Evolutionary conservation across 2,113 vertebrate species (phyloP).

Genomic region (Scortum barcoo): DNA sequence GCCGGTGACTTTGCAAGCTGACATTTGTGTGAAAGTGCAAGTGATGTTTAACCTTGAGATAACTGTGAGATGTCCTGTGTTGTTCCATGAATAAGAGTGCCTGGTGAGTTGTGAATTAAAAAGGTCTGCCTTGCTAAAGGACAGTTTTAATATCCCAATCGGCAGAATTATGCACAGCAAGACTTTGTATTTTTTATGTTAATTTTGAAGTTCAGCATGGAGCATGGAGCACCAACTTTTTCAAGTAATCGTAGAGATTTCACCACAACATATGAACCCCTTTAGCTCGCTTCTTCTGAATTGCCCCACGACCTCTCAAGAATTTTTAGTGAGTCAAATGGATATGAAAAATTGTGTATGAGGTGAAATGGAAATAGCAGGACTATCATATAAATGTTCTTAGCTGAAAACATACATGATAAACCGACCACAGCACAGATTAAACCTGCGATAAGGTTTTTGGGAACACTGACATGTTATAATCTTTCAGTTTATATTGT

Average conservation of each 20-base stretch:
- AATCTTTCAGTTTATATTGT: not conserved
- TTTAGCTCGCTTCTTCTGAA: not conserved
- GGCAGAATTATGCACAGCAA: not conserved
- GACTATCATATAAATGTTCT: not conserved
- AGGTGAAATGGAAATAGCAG: not conserved
- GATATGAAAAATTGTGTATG: not conserved
- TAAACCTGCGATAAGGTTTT: not conserved
- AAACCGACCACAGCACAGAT: not conserved
- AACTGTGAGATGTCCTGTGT: not conserved
- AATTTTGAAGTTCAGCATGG: not conserved
- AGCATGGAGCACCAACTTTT: not conserved
- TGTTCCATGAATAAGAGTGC: not conserved
- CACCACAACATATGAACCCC: not conserved
- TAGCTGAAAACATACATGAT: not conserved
- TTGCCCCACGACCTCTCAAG: not conserved
- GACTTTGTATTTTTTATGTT: not conserved
- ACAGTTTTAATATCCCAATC: not conserved
- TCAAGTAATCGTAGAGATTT: not conserved
- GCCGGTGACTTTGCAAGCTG: slow-evolving; percentile 13
- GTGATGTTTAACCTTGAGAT: slow-evolving; percentile 20
- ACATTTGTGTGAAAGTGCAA: slow-evolving; percentile 14
- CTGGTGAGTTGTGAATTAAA: not conserved
- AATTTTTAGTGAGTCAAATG: not conserved
- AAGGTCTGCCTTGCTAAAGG: not conserved
- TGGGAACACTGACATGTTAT: not conserved